These are phyloP conservation scores for Agrilus cyanescens DNA, from an alignment of 2,888 invertebrate species.

Conservation along the genomic window DNA sequence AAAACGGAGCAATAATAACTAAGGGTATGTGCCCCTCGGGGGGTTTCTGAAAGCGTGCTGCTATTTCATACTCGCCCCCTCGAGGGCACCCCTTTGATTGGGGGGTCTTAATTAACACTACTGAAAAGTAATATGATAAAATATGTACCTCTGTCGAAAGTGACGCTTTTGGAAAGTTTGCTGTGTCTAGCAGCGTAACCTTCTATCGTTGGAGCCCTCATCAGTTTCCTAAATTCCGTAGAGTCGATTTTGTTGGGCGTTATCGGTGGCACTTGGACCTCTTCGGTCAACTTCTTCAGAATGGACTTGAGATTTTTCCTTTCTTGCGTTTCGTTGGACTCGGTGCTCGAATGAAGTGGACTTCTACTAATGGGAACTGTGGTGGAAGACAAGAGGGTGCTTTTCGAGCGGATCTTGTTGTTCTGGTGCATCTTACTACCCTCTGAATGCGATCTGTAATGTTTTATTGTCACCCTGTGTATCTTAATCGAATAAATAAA, in stretches of 20 bases:
- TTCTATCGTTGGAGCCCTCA: constrained; percentile 74
- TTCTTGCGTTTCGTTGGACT: constrained; percentile 74
- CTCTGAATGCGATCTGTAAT: constrained; percentile 55
- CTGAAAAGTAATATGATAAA: too few species aligned
- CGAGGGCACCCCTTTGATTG: too few species aligned
- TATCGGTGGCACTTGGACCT: constrained; percentile 28
- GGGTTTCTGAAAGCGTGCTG: too few species aligned
- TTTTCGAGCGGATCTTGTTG: constrained; percentile 21
- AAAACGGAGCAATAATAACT: too few species aligned
- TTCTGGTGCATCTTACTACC: constrained; percentile 59
- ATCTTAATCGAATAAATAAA: too few species aligned
- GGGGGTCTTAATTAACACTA: too few species aligned
- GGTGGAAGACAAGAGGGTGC: constrained; percentile 8
- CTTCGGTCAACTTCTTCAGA: constrained; percentile 69
- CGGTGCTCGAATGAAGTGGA: constrained; percentile 42
- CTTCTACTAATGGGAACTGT: constrained; percentile 18
- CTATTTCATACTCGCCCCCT: too few species aligned
- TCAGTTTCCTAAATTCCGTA: constrained; percentile 54
- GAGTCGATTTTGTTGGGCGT: constrained; percentile 32
- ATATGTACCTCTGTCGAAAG: constrained; percentile 73
- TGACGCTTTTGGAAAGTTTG: constrained; percentile 79
- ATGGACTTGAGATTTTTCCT: constrained; percentile 74
- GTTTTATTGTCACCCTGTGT: too few species aligned
- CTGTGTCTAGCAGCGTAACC: constrained; percentile 82
- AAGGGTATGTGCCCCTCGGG: too few species aligned